These are phyloP conservation scores for Crotophaga sulcirostris DNA, from an alignment of 2,113 vertebrate genomes.

Conservation along the genomic window DNA sequence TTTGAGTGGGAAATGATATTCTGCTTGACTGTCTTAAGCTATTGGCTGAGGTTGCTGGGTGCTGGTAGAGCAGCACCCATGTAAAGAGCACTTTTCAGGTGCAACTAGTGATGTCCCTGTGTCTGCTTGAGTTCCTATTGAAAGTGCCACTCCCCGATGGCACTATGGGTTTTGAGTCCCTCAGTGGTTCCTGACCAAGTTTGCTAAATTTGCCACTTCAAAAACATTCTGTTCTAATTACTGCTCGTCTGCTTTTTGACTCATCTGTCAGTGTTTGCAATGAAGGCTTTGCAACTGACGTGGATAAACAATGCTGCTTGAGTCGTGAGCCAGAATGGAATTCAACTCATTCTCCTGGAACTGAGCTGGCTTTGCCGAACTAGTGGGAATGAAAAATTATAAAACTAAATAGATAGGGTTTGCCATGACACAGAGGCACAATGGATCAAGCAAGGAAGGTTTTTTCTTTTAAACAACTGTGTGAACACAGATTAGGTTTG, in stretches of 20 bases:
- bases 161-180: fast-evolving
- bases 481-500: not conserved
- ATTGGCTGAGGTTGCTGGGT: not conserved
- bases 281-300: not conserved
- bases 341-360: not conserved
- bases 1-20: not conserved
- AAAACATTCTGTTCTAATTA: conserved; percentile 50
- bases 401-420: not conserved
- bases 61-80: not conserved
- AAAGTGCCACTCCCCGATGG: not conserved
- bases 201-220: conserved; percentile 14
- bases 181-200: not conserved
- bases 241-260: not conserved
- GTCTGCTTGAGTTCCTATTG: not conserved
- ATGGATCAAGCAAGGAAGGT: not conserved
- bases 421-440: not conserved
- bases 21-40: not conserved
- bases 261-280: conserved; percentile 32
- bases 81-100: fast-evolving
- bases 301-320: conserved; percentile 21
- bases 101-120: fast-evolving
- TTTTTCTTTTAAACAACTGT: not conserved
- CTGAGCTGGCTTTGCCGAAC: not conserved
- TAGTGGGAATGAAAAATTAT: not conserved
- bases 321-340: not conserved